Percentiles rank a stretch among this genome's conserved stretches.
Conservation (phyloP, 2,113 vertebrate species). For the Charina bottae region DNA sequence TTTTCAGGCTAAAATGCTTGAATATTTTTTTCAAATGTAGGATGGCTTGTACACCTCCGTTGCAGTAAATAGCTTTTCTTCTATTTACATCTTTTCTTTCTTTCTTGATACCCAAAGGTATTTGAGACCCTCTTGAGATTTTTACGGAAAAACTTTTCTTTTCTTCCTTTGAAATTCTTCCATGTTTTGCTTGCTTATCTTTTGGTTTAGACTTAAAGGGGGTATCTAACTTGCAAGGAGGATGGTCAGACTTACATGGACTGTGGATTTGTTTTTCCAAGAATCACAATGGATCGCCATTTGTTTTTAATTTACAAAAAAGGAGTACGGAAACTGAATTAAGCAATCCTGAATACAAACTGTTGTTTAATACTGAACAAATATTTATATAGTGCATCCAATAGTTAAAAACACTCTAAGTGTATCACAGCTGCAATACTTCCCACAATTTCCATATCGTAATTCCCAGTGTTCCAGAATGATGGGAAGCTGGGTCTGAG, state of each 20-base stretch:
- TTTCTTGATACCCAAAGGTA: neutral
- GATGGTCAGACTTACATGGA: neutral
- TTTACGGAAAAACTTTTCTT: neutral
- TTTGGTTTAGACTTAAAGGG: neutral
- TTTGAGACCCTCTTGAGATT: neutral
- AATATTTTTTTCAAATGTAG: neutral
- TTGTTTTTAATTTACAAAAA: neutral
- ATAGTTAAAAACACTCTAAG: neutral
- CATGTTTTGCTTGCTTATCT: neutral
- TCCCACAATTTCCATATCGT: neutral
- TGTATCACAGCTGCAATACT: neutral
- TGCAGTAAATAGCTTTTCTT: neutral
- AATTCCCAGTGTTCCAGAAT: neutral
- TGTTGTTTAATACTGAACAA: neutral
- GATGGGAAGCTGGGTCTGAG: neutral
- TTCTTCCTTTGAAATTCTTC: neutral
- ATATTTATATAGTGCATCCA: neutral
- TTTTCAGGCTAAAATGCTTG: neutral
- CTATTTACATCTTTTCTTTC: neutral
- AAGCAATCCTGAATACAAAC: neutral
- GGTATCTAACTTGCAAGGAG: neutral
- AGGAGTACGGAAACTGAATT: neutral
- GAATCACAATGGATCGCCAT: neutral
- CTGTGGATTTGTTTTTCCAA: neutral
- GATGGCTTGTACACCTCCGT: neutral